Base-by-base conservation (phyloP, 2,888 invertebrate species). In the Cistogaster globosa region DNA sequence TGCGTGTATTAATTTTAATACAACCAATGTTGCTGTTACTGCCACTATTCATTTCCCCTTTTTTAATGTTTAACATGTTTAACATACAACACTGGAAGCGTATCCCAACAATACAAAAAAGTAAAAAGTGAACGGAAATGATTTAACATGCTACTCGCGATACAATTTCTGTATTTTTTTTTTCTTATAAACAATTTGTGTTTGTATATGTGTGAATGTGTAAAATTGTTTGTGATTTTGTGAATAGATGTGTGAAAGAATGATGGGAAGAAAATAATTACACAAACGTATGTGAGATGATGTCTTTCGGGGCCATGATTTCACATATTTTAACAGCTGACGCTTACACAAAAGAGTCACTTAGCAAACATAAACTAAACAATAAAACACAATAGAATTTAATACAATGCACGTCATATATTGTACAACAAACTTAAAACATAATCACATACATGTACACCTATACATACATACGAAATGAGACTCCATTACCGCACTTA, bases 261-360 rank as follows among this genome's bases (percentile, higher is more conserved):
- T 1, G 26, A 26, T 32, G 32, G 26, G 26, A 4, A 26, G 26
- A 26, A 26, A 26, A 2, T 2, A 26, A 26, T 2, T 2, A 26
- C 26, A 26, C 26, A 48, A 67, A 65, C 71, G n/a, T 26, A 75
- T 58, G 68, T 83, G 78, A 69, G 83, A 53, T 71, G 82, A 81
- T 72, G 75, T 48, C 48, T 69, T 79, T 79, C 65, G 55, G 60
- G 74, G 75, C 63, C 63, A 85, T 74, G 78, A 85, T 82, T 85
- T n/a, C n/a, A 79, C 65, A 79, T 79, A 78, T 75, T 78, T 80
- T 71, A 85, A 85, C 85, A 85, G 85, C 82, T 85, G 85, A 85
- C 82, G 75, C 65, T 62, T 26, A 67, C 63, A 85, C 78, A 79
- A 82, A 71, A 75, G 78, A 85, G 74, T 85, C 81, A 78, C 74